A percentile compares a stretch with the other conserved stretches of the same genome.
Evolutionary conservation across 2,113 vertebrate species (phyloP).

Genomic region (Cettia cetti): DNA sequence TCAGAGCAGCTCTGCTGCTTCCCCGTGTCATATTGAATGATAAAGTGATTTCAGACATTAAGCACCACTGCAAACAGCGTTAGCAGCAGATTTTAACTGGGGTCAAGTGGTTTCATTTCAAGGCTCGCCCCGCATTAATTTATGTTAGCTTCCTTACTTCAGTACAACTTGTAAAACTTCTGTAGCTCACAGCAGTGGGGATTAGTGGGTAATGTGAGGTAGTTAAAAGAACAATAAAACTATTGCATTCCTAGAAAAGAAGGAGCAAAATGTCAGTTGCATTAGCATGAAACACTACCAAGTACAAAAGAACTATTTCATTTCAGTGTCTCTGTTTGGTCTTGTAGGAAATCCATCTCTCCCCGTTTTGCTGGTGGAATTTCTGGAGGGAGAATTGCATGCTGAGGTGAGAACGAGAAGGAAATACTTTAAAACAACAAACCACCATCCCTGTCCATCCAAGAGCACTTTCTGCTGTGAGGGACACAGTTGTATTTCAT

Average conservation of each 20-base stretch:
- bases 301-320: background rate
- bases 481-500: background rate
- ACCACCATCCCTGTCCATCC: background rate
- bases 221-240: background rate
- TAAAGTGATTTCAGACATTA: background rate
- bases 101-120: background rate
- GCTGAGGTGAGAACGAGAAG: background rate
- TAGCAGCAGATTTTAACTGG: constrained; percentile 1
- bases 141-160: background rate
- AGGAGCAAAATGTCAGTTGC: background rate
- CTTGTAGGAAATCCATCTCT: background rate
- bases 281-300: background rate
- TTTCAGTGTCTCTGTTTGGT: background rate
- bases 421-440: background rate
- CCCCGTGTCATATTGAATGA: background rate
- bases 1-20: background rate
- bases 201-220: background rate
- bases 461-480: background rate
- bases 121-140: background rate
- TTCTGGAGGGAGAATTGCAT: background rate
- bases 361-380: background rate
- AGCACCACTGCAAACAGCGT: background rate
- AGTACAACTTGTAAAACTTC: background rate
- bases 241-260: background rate
- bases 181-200: background rate